Evolutionary conservation across 2,888 invertebrate genomes (phyloP).

Genomic region (Siphlonurus alternatus): DNA sequence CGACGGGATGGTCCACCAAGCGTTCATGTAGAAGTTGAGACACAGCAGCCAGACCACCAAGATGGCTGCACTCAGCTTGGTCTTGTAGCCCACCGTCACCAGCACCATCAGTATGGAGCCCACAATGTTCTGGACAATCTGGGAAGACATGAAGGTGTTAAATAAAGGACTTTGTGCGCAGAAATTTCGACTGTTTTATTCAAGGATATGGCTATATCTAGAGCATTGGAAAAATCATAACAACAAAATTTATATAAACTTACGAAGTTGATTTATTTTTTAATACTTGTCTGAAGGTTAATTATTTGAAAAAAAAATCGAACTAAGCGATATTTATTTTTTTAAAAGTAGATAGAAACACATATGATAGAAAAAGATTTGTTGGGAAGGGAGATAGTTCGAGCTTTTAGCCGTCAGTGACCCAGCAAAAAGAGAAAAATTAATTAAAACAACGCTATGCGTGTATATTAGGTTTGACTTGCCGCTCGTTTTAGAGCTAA

Average conservation of each 20-base stretch:
- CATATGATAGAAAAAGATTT: too few species aligned
- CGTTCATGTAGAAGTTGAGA: conserved; percentile 94
- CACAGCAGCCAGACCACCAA: conserved; percentile 74
- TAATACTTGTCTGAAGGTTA: too few species aligned
- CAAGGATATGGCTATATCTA: neutral
- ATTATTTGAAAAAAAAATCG: too few species aligned
- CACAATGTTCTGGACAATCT: conserved; percentile 82
- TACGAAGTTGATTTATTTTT: too few species aligned
- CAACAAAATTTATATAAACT: conserved; percentile 1
- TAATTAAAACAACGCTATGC: too few species aligned
- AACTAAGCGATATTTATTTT: too few species aligned
- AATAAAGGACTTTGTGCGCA: neutral
- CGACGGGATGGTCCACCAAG: conserved; percentile 93
- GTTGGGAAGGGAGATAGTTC: too few species aligned
- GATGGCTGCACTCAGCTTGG: conserved; percentile 90
- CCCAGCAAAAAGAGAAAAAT: too few species aligned
- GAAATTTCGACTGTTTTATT: neutral
- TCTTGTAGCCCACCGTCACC: conserved; percentile 95
- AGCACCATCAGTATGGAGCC: conserved; percentile 90
- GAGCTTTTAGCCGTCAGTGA: too few species aligned
- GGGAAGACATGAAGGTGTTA: conserved; percentile 18
- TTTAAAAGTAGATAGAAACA: too few species aligned
- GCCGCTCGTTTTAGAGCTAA: too few species aligned
- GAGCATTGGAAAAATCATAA: neutral
- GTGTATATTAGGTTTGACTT: too few species aligned